Base-by-base conservation (phyloP, 2,888 invertebrate genomes). In the Labia minor region DNA sequence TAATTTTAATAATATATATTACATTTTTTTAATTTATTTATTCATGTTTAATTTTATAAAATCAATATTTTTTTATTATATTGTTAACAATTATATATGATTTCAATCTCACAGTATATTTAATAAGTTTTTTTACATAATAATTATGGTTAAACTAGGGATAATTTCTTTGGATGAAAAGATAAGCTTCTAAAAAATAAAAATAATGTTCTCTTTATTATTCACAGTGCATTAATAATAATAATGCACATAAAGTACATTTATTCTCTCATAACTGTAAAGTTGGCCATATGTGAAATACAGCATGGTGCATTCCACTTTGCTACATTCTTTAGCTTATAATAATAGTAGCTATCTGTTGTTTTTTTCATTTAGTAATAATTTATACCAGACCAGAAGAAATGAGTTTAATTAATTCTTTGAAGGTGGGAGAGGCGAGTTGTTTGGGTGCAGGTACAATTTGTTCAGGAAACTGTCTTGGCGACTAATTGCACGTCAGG, bases 401-500 rank as follows among this genome's bases (percentile, higher is more conserved):
- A 26, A 26, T 26, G 26, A 26, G 26, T 26, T 26, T 26, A 26
- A 26, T 26, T 3, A 26, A 26, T 26, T 26, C 26, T 26, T 26
- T 8, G 8, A 26, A 26, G 26, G 26, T 26, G 26, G 26, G 26
- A 26, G 26, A 26, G 26, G 2, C 49, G 14, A n/a, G 14, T 14
- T 49, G 49, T 11, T 49, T 49, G 6, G 16, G 49, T n/a, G 14
- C 16, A 49, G 49, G 49, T n/a, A n/a, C 49, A 11, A 49, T 49
- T 49, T 49, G 49, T 49, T 49, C 49, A 49, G 49, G 49, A 49
- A n/a, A 16, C 49, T 49, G 49, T 49, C 49, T 16, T 49, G 14
- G 49, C 49, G 49, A 49, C 49, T 49, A 49, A 49, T 49, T 49
- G 49, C 49, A 49, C 49, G 49, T 49, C 49, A 49, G 16, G 33